phyloP scores from a whole-genome alignment of 2,888 invertebrate genomes.

The Vanessa cardui region DNA sequence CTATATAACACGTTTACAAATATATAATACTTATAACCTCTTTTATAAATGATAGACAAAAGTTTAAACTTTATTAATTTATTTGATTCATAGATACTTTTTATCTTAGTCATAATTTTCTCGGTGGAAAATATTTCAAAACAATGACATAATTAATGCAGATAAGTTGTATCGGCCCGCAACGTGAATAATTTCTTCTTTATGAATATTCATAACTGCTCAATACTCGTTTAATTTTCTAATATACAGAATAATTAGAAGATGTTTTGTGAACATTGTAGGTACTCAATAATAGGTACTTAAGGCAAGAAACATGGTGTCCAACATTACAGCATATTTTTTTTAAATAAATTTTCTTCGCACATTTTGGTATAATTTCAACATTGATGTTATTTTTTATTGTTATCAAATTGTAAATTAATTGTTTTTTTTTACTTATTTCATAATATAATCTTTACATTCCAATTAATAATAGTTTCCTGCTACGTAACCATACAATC shows the following conservation, averaged over 20 bases:
- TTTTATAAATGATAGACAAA: no score
- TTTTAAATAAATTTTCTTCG: no score
- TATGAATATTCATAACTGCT: conserved; percentile 79
- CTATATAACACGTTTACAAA: background rate
- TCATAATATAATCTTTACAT: no score
- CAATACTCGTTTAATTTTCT: conserved; percentile 77
- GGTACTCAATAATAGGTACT: conserved; percentile 45
- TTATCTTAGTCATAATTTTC: background rate
- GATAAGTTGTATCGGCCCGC: conserved; percentile 15
- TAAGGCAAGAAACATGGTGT: conserved; percentile 48
- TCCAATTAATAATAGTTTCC: no score
- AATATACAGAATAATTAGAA: conserved; percentile 72
- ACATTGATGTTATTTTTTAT: no score
- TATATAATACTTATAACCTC: no score
- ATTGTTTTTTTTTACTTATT: no score
- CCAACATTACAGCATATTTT: conserved; percentile 36
- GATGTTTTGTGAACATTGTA: conserved; percentile 72
- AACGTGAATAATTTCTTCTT: conserved; percentile 68
- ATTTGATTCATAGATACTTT: background rate
- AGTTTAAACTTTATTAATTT: no score
- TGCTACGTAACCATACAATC: no score
- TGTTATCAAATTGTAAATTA: no score
- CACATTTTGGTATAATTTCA: no score
- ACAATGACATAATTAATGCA: conserved; percentile 4
- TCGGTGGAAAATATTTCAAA: background rate